Percentiles rank a stretch among this genome's conserved stretches.
Conservation (phyloP, 1,140 invertebrate genomes). For the Oryzaephilus surinamensis region DNA sequence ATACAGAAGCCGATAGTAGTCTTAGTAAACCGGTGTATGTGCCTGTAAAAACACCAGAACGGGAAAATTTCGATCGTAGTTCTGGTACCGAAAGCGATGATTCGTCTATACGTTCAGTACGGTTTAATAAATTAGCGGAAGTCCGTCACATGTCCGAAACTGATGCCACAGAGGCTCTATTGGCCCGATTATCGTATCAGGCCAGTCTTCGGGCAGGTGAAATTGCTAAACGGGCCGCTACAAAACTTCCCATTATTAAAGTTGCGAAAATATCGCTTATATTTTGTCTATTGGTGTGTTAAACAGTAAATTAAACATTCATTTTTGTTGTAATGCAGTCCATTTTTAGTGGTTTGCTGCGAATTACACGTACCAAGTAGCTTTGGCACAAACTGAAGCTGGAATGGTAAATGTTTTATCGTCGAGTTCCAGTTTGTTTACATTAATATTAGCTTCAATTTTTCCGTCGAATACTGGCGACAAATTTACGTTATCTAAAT, state of each 20-base stretch:
- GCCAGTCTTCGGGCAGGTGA: slow-evolving; percentile 65
- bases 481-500: slow-evolving; percentile 71
- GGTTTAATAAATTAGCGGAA: slow-evolving; percentile 79
- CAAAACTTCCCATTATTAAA: slow-evolving; percentile 56
- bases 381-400: slow-evolving; percentile 62
- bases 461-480: slow-evolving; percentile 69
- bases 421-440: slow-evolving; percentile 75
- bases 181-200: slow-evolving; percentile 76
- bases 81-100: slow-evolving; percentile 79
- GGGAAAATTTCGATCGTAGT: slow-evolving; percentile 43
- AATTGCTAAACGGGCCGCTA: slow-evolving; percentile 52
- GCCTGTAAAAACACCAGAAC: slow-evolving; percentile 65
- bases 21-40: slow-evolving; percentile 74
- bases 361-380: slow-evolving; percentile 72
- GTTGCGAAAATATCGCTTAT: slow-evolving; percentile 62
- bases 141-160: slow-evolving; percentile 69
- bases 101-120: slow-evolving; percentile 59
- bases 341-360: slow-evolving; percentile 67
- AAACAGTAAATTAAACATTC: background rate
- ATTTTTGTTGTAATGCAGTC: background rate
- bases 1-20: slow-evolving; percentile 46
- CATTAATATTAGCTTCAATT: slow-evolving; percentile 64
- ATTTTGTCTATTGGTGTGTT: slow-evolving; percentile 65
- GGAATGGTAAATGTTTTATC: slow-evolving; percentile 66
- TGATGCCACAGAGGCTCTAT: slow-evolving; percentile 72